Evolutionary conservation across 2,113 vertebrate species (phyloP).

Genomic region (Raphicerus campestris): DNA sequence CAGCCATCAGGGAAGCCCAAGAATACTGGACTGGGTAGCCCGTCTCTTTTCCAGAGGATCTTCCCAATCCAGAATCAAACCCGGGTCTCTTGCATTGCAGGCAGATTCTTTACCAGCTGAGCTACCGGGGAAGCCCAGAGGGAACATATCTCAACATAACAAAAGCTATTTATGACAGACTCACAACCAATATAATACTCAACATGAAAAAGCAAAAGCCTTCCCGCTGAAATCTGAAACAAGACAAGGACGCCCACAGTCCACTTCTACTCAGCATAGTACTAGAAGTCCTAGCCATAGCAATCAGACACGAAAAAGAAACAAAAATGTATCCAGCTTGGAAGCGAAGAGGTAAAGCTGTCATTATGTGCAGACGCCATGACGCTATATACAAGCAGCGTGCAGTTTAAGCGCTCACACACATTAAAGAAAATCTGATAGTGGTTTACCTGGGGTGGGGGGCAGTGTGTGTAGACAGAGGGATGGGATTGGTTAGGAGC

Average conservation of each 20-base stretch:
- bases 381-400: background rate
- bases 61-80: background rate
- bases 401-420: background rate
- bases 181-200: background rate
- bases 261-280: background rate
- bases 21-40: background rate
- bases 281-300: background rate
- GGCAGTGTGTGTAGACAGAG: background rate
- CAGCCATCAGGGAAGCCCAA: background rate
- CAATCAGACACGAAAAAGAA: background rate
- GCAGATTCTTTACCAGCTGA: background rate
- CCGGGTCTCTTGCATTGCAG: background rate
- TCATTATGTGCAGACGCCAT: background rate
- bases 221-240: background rate
- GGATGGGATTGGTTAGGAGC: no score
- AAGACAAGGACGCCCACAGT: background rate
- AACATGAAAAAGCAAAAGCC: background rate
- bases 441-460: background rate
- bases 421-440: fast-evolving
- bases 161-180: background rate
- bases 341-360: background rate
- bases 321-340: background rate
- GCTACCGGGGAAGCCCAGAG: background rate
- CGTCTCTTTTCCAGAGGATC: background rate
- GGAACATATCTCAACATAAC: background rate